Percentiles rank a stretch among this genome's conserved stretches.
Evolutionary conservation across 2,797 vertebrate species (phyloP).

Genomic region (Lepilemur septentrionalis): DNA sequence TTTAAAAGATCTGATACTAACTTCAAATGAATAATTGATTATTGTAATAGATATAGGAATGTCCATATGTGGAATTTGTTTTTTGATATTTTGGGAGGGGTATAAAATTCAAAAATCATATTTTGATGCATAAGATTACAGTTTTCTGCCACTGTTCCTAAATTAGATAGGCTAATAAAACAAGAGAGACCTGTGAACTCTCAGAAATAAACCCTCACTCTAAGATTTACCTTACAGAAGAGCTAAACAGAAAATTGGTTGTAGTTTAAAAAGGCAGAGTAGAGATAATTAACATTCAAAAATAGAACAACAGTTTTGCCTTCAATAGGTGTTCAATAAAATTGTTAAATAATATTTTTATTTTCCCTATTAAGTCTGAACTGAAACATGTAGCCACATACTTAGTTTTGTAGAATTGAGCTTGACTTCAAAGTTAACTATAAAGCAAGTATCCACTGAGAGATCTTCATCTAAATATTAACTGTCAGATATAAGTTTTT

Average conservation of each 20-base stretch:
- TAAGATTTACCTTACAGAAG: not conserved
- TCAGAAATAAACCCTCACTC: not conserved
- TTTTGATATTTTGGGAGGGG: not conserved
- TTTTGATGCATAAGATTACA: not conserved
- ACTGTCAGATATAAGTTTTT: not conserved
- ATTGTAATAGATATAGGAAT: conserved; percentile 10
- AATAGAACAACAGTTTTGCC: not conserved
- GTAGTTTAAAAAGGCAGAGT: not conserved
- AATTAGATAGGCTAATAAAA: not conserved
- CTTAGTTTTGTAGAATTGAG: not conserved
- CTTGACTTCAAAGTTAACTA: not conserved
- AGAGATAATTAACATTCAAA: not conserved
- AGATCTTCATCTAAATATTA: not conserved
- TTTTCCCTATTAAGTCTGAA: not conserved
- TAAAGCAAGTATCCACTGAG: not conserved
- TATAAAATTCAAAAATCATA: not conserved
- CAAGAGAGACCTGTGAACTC: not conserved
- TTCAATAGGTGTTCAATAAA: not conserved
- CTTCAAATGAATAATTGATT: conserved; percentile 18
- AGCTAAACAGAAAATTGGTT: not conserved
- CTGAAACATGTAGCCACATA: not conserved
- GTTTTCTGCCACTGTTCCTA: not conserved
- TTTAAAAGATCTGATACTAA: conserved; percentile 40
- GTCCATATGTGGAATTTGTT: not conserved
- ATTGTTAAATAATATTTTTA: not conserved